phyloP scores from a whole-genome alignment of 2,888 invertebrate genomes.

The Microchrysa polita region DNA sequence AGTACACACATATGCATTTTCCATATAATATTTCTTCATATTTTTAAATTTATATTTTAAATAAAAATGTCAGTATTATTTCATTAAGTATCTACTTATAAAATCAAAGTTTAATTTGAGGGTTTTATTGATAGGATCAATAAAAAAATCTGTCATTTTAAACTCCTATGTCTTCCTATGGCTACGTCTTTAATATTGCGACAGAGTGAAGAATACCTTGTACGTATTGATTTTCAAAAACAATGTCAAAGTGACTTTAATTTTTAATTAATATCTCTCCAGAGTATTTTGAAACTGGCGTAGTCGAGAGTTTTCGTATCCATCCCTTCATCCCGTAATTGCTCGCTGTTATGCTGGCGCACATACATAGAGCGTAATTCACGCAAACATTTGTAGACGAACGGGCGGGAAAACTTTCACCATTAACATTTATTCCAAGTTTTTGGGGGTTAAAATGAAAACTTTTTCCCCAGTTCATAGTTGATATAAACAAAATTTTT shows the following conservation, averaged over 20 bases:
- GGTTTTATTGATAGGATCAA: too few relatives aligned
- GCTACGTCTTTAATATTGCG: too few relatives aligned
- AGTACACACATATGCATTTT: too few relatives aligned
- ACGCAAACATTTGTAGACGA: slow-evolving; percentile 27
- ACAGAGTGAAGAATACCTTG: too few relatives aligned
- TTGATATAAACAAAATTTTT: slow-evolving; percentile 43
- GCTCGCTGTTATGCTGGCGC: not conserved
- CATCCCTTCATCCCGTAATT: not conserved
- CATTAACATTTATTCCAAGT: slow-evolving; percentile 49
- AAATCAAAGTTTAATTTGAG: too few relatives aligned
- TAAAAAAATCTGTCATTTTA: too few relatives aligned
- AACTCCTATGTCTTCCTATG: too few relatives aligned
- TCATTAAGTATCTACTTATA: too few relatives aligned
- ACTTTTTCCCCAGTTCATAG: slow-evolving; percentile 48
- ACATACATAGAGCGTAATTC: not conserved
- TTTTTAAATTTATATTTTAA: too few relatives aligned
- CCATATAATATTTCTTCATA: too few relatives aligned
- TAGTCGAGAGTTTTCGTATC: slow-evolving; percentile 20
- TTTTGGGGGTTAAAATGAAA: slow-evolving; percentile 48
- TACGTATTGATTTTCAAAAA: slow-evolving; percentile 36
- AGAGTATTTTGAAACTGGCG: slow-evolving; percentile 34
- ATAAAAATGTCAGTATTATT: too few relatives aligned
- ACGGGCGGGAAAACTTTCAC: slow-evolving; percentile 46
- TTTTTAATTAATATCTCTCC: slow-evolving; percentile 37
- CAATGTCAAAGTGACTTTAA: slow-evolving; percentile 42